These are phyloP conservation scores for Choreutis nemorana DNA, from an alignment of 2,888 invertebrate genomes.

Conservation along the genomic window DNA sequence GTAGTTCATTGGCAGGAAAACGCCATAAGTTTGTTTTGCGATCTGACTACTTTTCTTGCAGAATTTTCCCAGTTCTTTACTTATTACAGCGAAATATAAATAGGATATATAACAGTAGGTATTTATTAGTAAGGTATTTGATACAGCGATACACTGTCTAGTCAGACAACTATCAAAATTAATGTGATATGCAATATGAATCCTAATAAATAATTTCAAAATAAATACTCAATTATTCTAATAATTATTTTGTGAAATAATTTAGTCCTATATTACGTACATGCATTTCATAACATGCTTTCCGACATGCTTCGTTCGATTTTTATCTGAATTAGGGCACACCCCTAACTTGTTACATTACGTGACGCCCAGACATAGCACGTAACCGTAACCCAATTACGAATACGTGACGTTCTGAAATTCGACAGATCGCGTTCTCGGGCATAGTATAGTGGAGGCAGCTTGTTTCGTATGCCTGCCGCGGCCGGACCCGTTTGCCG, in stretches of 20 bases:
- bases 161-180: too few relatives aligned
- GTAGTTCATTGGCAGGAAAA: too few relatives aligned
- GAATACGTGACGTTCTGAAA: slow-evolving; percentile 50
- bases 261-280: slow-evolving; percentile 3
- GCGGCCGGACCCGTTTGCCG: slow-evolving; percentile 44
- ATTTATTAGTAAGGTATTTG: too few relatives aligned
- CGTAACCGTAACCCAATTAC: slow-evolving; percentile 64
- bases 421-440: slow-evolving; percentile 35
- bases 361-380: slow-evolving; percentile 47
- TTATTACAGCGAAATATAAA: too few relatives aligned
- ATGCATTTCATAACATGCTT: too few relatives aligned
- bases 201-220: background rate
- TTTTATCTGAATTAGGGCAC: slow-evolving; percentile 62
- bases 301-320: too few relatives aligned
- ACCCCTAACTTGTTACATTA: slow-evolving; percentile 28
- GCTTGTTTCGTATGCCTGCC: slow-evolving; percentile 57
- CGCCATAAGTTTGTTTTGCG: too few relatives aligned
- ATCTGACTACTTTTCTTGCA: too few relatives aligned
- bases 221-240: background rate
- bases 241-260: slow-evolving; percentile 4
- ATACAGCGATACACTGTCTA: too few relatives aligned
- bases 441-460: slow-evolving; percentile 15
- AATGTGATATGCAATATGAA: too few relatives aligned
- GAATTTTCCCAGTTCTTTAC: too few relatives aligned
- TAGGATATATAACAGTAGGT: too few relatives aligned